Conservation (phyloP, 2,888 invertebrate genomes). For the Gymnocheta viridis region DNA sequence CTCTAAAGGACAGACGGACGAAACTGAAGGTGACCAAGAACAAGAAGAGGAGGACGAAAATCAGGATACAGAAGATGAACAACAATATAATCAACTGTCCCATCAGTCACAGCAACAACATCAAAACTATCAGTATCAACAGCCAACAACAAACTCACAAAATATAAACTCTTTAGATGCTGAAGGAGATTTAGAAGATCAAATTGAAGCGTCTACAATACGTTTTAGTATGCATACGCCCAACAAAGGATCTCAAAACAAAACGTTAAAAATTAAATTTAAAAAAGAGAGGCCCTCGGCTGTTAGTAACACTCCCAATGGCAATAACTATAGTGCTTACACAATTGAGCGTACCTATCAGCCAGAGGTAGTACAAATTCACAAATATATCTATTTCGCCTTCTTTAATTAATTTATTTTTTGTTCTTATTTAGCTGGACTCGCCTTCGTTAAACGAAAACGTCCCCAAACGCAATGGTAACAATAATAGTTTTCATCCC, state of each 20-base stretch:
- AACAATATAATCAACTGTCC: constrained; percentile 47
- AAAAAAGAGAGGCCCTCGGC: constrained; percentile 75
- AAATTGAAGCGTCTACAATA: constrained; percentile 80
- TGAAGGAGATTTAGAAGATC: constrained; percentile 76
- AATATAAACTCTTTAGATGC: constrained; percentile 40
- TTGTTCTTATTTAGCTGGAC: constrained; percentile 33
- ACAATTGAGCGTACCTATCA: constrained; percentile 78
- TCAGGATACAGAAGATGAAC: constrained; percentile 71
- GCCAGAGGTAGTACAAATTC: constrained; percentile 59
- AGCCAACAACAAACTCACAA: constrained; percentile 42
- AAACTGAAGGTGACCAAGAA: constrained; percentile 64
- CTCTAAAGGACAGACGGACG: constrained; percentile 32
- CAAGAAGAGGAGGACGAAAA: constrained; percentile 69
- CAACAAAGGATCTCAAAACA: constrained; percentile 78
- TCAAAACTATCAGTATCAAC: constrained; percentile 49
- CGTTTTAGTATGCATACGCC: constrained; percentile 79
- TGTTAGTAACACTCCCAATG: constrained; percentile 73
- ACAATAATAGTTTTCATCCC: constrained; percentile 78
- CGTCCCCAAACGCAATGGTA: constrained; percentile 73
- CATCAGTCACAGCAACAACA: constrained; percentile 35
- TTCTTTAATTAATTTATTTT: background rate
- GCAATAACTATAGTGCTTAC: constrained; percentile 79
- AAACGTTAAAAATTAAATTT: constrained; percentile 82
- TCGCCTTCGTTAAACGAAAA: constrained; percentile 65
- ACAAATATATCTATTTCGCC: background rate